phyloP scores from a whole-genome alignment of 2,113 vertebrate genomes.

The Rhinoptilus africanus region DNA sequence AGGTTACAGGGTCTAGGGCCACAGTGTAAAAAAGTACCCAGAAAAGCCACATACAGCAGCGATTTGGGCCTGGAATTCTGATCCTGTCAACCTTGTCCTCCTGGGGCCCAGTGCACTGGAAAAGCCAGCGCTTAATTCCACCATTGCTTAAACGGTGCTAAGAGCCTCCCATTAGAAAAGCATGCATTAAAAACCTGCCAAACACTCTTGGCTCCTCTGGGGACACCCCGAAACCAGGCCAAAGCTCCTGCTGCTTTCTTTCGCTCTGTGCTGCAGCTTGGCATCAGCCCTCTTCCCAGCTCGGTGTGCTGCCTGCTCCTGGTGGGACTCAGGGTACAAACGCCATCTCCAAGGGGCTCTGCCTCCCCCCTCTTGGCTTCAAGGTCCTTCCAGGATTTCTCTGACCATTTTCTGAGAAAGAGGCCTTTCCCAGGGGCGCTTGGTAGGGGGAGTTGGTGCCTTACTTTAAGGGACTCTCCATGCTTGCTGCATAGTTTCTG shows the following conservation, averaged over 20 bases:
- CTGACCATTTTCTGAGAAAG: neutral
- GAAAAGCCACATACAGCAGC: neutral
- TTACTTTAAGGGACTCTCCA: neutral
- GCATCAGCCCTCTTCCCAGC: neutral
- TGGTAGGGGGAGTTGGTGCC: neutral
- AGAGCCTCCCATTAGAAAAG: slow-evolving; percentile 62
- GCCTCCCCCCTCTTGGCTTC: neutral
- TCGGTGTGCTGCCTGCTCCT: neutral
- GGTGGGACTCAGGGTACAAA: neutral
- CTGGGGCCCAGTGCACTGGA: neutral
- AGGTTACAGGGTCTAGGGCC: neutral
- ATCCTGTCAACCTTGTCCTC: neutral
- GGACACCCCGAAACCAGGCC: slow-evolving; percentile 27
- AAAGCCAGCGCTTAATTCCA: slow-evolving; percentile 55
- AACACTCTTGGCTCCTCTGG: slow-evolving; percentile 29
- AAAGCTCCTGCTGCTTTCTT: slow-evolving; percentile 37
- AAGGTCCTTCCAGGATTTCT: neutral
- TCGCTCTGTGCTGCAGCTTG: neutral
- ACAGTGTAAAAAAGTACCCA: neutral
- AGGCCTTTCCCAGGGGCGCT: neutral
- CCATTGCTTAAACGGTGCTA: slow-evolving; percentile 57
- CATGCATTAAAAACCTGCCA: slow-evolving; percentile 55
- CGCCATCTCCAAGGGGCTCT: neutral
- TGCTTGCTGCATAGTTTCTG: neutral
- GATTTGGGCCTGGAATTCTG: neutral